Conservation (phyloP, 2,888 invertebrate genomes). For the Tachystola acroxantha region DNA sequence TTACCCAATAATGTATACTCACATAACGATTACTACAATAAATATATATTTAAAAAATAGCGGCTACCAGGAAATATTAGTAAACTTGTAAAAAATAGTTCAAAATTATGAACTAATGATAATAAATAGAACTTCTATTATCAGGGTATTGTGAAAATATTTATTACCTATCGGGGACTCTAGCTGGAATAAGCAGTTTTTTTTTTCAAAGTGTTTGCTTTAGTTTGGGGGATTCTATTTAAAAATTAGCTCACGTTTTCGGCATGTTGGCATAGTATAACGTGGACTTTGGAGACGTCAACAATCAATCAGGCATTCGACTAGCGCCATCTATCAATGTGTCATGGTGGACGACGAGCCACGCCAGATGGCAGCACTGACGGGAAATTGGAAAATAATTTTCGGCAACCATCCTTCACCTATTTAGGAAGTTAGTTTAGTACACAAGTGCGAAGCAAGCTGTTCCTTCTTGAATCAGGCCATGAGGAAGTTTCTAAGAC, state of each 20-base stretch:
- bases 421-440: neutral
- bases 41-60: too few relatives aligned
- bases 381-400: conserved; percentile 68
- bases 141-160: too few relatives aligned
- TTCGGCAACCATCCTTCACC: conserved; percentile 30
- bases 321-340: conserved; percentile 72
- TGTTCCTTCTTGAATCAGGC: neutral
- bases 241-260: conserved; percentile 1
- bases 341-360: conserved; percentile 48
- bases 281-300: conserved; percentile 35
- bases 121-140: too few relatives aligned
- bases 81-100: too few relatives aligned
- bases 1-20: too few relatives aligned
- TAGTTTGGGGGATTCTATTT: neutral
- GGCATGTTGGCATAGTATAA: neutral
- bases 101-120: too few relatives aligned
- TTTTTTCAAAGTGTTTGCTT: too few relatives aligned
- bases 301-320: conserved; percentile 66
- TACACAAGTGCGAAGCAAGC: neutral
- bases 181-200: too few relatives aligned
- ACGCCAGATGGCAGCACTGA: conserved; percentile 67
- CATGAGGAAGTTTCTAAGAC: neutral
- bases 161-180: too few relatives aligned
- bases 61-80: too few relatives aligned
- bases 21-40: too few relatives aligned